A percentile compares a stretch with the other conserved stretches of the same genome.
phyloP scores from a whole-genome alignment of 2,888 invertebrate genomes.

The Pasiphila rectangulata region DNA sequence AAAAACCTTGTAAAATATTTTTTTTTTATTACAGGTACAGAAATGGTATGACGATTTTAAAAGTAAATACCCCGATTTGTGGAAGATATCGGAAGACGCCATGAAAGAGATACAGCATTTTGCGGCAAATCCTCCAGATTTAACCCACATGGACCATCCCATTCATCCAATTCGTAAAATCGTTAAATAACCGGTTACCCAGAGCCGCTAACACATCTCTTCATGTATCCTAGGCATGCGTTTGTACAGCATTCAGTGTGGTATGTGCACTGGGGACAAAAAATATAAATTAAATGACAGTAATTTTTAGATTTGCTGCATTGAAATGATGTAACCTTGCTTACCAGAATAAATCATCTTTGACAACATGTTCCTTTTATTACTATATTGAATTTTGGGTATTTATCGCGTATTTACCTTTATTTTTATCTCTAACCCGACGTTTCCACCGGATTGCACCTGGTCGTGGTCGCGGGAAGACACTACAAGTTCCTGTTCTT shows the following conservation, averaged over 20 bases:
- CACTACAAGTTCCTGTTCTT: too few relatives aligned
- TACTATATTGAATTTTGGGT: too few relatives aligned
- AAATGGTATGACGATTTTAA: slow-evolving; percentile 88
- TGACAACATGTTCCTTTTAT: too few relatives aligned
- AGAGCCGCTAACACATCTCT: slow-evolving; percentile 52
- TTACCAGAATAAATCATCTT: too few relatives aligned
- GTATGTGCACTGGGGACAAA: slow-evolving; percentile 46
- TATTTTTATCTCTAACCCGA: too few relatives aligned
- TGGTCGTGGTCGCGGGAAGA: too few relatives aligned
- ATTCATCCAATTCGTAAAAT: slow-evolving; percentile 85
- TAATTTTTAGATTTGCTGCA: too few relatives aligned
- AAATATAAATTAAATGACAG: slow-evolving; percentile 11
- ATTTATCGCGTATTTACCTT: too few relatives aligned
- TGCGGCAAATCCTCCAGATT: slow-evolving; percentile 86
- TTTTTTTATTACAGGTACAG: slow-evolving; percentile 50
- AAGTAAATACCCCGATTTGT: slow-evolving; percentile 83
- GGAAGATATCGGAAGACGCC: slow-evolving; percentile 85
- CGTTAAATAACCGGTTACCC: slow-evolving; percentile 40
- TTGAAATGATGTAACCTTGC: too few relatives aligned
- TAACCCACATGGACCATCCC: slow-evolving; percentile 85
- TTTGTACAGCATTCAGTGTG: slow-evolving; percentile 59
- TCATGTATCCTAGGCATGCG: slow-evolving; percentile 56
- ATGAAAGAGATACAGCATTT: slow-evolving; percentile 85
- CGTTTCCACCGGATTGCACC: too few relatives aligned
- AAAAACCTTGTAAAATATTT: not conserved